These are phyloP conservation scores for Callyntrura sp. DNA, from an alignment of 2,888 invertebrate species.

Conservation along the genomic window DNA sequence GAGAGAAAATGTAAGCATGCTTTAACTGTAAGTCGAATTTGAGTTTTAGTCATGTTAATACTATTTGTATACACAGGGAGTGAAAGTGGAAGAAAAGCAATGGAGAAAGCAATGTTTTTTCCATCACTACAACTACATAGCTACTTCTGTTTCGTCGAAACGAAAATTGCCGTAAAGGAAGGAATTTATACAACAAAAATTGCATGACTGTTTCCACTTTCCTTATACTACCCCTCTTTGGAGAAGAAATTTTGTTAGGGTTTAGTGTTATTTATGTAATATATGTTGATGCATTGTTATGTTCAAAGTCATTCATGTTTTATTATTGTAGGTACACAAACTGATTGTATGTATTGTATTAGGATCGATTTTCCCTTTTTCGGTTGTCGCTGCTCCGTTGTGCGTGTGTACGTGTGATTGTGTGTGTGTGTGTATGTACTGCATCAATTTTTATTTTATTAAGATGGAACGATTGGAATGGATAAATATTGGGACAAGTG, in stretches of 20 bases:
- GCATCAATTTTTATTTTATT: not conserved
- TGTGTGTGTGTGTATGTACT: too few relatives aligned
- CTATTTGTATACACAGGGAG: not conserved
- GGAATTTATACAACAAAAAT: too few relatives aligned
- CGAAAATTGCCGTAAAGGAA: too few relatives aligned
- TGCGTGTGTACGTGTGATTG: too few relatives aligned
- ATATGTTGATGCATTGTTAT: not conserved
- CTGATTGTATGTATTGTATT: not conserved
- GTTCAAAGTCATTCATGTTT: not conserved
- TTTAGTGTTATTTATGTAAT: conserved; percentile 6
- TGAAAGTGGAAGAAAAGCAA: conserved; percentile 5
- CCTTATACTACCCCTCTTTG: too few relatives aligned
- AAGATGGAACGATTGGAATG: not conserved
- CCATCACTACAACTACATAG: not conserved
- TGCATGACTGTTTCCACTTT: too few relatives aligned
- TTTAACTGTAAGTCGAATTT: not conserved
- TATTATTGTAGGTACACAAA: not conserved
- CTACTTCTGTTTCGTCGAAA: not conserved
- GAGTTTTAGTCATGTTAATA: not conserved
- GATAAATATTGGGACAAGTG: not conserved
- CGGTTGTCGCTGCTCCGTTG: not conserved
- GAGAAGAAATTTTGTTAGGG: not conserved
- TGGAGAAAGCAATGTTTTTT: not conserved
- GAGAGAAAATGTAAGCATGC: conserved; percentile 10
- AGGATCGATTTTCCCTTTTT: conserved; percentile 1